Conservation (phyloP, 1,140 invertebrate genomes). For the Brachionus rubens region DNA sequence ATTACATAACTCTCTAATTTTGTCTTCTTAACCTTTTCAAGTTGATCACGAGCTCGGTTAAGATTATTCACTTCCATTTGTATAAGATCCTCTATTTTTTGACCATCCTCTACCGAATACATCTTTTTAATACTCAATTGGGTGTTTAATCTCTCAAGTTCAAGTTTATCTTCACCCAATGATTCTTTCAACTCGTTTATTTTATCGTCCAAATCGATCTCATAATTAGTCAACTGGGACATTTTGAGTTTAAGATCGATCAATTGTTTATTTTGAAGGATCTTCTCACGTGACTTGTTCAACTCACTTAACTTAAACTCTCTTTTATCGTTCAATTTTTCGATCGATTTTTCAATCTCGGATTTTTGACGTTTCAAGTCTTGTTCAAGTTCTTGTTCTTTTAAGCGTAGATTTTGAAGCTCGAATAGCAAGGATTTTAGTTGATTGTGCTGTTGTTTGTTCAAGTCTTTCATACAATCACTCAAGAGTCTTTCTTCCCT, state of each 20-base stretch:
- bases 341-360: not conserved
- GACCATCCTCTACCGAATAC: not conserved
- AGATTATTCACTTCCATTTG: conserved; percentile 7
- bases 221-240: conserved; percentile 1
- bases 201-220: conserved; percentile 3
- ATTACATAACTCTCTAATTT: not conserved
- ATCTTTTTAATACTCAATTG: conserved; percentile 30
- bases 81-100: not conserved
- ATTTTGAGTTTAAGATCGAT: conserved; percentile 20
- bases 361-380: not conserved
- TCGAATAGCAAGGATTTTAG: conserved; percentile 18
- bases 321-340: conserved; percentile 7
- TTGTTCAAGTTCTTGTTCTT: conserved; percentile 33
- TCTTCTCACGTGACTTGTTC: conserved; percentile 1
- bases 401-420: conserved; percentile 6
- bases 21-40: conserved; percentile 14
- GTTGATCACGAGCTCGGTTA: not conserved
- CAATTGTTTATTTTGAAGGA: not conserved
- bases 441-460: not conserved
- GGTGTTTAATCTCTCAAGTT: conserved; percentile 7
- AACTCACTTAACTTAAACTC: not conserved
- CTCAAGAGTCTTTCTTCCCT: conserved; percentile 7
- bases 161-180: not conserved
- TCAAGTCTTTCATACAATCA: conserved; percentile 25
- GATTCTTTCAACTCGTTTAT: not conserved